Base-by-base conservation (phyloP, 2,797 vertebrate species). In the Notamacropus eugenii region DNA sequence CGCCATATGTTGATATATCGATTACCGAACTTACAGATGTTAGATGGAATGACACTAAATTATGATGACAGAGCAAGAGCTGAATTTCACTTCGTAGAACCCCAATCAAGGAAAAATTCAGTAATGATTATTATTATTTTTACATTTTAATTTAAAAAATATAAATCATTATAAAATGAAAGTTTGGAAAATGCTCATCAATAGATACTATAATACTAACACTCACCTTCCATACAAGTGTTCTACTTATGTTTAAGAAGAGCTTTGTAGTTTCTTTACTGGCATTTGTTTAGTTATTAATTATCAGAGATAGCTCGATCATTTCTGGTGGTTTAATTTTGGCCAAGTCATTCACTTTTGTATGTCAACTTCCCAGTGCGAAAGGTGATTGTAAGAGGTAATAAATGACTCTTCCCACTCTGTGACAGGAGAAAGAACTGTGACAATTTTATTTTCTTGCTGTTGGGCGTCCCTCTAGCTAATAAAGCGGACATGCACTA, bases 1-100 rank as follows among this genome's bases (percentile, higher is more conserved):
- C 99, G 99, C 94, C 98, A 98, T 24, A 52, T 98, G 6, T 98
- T 99, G 90, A 98, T 99, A 96, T 98, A 99, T 92, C 98, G 96
- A 95, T 98, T 99, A 91, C 98, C 99, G 74, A 98, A 97, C 74
- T 98, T 99, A 93, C 99, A 99, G 98, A 98, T 99, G 91, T 98
- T 99, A 96, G 99, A 99, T 97, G 99, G 99, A 93, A 93, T 99
- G 90, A 97, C 97, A 13, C 97, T 99, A 96, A 99, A 99, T 92
- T 67, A 98, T 95, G 99, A 99, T 93, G 99, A 99, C 95, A 99
- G 98, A 95, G 98, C 98, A 94, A 99, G 98, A 97, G 99, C 99
- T 93, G 99, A 99, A 96, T 97, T 99, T 91, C 96, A 99, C 95
- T 97, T 98, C 90, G 95, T 98, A 96, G 99, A 99, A 95, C 94